A percentile compares a stretch with the other conserved stretches of the same genome.
Conservation (phyloP, 1,140 invertebrate genomes). For the Orchesella cincta region DNA sequence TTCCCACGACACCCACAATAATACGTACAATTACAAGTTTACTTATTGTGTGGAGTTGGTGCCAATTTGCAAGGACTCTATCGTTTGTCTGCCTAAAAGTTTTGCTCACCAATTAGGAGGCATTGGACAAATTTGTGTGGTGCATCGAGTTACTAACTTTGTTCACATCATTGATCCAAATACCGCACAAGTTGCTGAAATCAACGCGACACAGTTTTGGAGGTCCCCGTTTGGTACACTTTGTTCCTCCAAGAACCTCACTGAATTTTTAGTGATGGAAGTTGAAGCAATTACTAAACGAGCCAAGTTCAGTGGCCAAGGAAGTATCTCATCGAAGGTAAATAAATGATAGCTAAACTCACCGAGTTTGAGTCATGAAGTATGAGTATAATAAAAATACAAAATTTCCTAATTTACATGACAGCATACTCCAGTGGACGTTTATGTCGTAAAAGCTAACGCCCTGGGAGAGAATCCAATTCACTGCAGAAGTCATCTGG, state of each 20-base stretch:
- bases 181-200: conserved; percentile 87
- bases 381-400: conserved; percentile 1
- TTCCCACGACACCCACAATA: conserved; percentile 96
- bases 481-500: conserved; percentile 89
- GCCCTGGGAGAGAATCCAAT: conserved; percentile 81
- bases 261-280: conserved; percentile 94
- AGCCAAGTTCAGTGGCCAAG: conserved; percentile 81
- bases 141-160: conserved; percentile 82
- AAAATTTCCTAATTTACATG: conserved; percentile 49
- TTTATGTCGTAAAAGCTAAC: conserved; percentile 86
- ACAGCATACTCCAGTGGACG: conserved; percentile 85
- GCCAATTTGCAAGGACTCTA: conserved; percentile 93
- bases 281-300: conserved; percentile 79
- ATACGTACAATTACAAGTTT: conserved; percentile 96
- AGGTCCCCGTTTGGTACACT: conserved; percentile 81
- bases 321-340: conserved; percentile 75
- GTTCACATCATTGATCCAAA: conserved; percentile 92
- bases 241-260: conserved; percentile 85
- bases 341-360: conserved; percentile 31
- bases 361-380: neutral
- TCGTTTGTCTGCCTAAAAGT: conserved; percentile 88
- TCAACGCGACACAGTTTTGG: conserved; percentile 80
- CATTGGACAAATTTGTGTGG: conserved; percentile 86
- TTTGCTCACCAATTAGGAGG: conserved; percentile 87
- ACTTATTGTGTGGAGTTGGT: conserved; percentile 91